These are phyloP conservation scores for Zophobas atratus DNA, from an alignment of 1,140 invertebrate species.

Conservation along the genomic window DNA sequence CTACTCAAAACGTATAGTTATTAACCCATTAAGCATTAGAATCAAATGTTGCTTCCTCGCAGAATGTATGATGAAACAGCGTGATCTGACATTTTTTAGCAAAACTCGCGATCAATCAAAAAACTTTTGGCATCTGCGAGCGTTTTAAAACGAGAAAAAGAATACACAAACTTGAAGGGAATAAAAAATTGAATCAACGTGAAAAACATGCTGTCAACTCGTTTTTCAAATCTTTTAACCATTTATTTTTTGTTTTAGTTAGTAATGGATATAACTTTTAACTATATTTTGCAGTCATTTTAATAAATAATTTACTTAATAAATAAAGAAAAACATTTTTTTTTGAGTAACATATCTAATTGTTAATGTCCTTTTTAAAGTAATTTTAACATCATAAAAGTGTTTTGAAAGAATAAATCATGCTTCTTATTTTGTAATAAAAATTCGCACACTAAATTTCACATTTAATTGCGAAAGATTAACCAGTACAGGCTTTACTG, in stretches of 20 bases:
- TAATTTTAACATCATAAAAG: too few species aligned
- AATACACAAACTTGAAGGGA: neutral
- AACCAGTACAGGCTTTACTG: neutral
- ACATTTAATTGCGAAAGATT: too few species aligned
- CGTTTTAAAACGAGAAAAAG: conserved; percentile 1
- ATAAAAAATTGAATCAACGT: conserved; percentile 19
- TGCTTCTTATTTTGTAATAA: too few species aligned
- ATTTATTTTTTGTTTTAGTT: neutral
- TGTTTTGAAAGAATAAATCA: too few species aligned
- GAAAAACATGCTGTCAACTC: neutral
- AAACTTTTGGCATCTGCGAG: neutral
- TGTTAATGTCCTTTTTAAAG: too few species aligned
- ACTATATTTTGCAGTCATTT: too few species aligned
- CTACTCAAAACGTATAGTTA: neutral
- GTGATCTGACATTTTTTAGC: neutral
- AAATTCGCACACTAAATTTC: too few species aligned
- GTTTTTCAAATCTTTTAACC: neutral
- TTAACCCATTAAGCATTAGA: neutral
- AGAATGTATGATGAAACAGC: conserved; percentile 1
- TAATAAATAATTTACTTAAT: too few species aligned
- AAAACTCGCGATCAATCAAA: neutral
- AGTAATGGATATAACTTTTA: too few species aligned
- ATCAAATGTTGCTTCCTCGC: neutral
- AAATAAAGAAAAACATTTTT: too few species aligned
- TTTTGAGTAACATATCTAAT: too few species aligned